Percentiles rank a stretch among this genome's conserved stretches.
Conservation (phyloP, 2,113 vertebrate species). For the Circaetus cinerascens region DNA sequence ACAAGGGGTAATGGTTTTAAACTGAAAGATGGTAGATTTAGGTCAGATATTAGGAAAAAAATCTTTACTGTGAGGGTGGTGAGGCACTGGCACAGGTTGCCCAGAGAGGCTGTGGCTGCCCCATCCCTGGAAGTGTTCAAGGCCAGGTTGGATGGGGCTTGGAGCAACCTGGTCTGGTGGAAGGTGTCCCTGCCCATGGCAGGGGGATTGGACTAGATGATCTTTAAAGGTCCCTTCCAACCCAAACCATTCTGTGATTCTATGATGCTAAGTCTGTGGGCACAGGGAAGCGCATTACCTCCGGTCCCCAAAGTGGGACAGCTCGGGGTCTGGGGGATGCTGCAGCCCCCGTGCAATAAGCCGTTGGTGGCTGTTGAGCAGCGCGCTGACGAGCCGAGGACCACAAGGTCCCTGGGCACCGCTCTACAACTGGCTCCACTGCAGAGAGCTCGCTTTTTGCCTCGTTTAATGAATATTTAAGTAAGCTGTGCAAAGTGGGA, state of each 20-base stretch:
- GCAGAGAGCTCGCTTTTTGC: background rate
- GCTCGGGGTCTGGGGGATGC: background rate
- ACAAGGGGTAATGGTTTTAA: too few relatives aligned
- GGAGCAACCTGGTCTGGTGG: too few relatives aligned
- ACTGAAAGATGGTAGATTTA: too few relatives aligned
- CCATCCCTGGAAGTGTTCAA: too few relatives aligned
- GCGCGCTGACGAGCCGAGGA: background rate
- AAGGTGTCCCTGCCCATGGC: too few relatives aligned
- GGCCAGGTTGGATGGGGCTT: too few relatives aligned
- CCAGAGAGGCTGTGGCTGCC: too few relatives aligned
- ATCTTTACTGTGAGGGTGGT: too few relatives aligned
- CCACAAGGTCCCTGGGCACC: background rate
- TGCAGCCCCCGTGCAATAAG: background rate
- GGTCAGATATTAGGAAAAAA: too few relatives aligned
- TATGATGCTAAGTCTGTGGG: background rate
- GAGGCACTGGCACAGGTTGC: too few relatives aligned
- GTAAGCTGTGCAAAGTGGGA: constrained; percentile 19
- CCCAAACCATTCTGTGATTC: too few relatives aligned
- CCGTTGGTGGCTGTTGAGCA: background rate
- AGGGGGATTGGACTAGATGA: fast-evolving
- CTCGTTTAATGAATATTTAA: constrained; percentile 55
- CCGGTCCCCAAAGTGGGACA: background rate
- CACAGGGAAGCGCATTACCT: background rate
- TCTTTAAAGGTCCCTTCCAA: too few relatives aligned
- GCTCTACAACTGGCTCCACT: background rate